These are phyloP conservation scores for Acleris cristana DNA, from an alignment of 2,888 invertebrate genomes.

Conservation along the genomic window DNA sequence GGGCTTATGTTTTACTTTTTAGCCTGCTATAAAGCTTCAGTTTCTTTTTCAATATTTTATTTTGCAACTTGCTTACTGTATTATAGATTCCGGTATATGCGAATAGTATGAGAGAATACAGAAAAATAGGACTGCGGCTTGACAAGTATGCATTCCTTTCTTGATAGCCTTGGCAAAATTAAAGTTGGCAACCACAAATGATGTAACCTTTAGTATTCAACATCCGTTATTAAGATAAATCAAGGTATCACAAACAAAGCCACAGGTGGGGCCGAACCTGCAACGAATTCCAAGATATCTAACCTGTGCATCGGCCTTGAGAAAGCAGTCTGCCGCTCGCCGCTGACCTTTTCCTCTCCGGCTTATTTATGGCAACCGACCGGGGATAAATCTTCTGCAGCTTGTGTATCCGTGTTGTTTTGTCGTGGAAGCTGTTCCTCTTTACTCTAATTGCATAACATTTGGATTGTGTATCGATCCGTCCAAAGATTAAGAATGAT, in stretches of 20 bases:
- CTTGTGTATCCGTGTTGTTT: conserved; percentile 67
- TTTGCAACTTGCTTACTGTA: no score
- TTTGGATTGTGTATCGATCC: conserved; percentile 35
- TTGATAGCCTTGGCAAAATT: no score
- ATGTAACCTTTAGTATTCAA: conserved; percentile 20
- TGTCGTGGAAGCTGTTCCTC: conserved; percentile 33
- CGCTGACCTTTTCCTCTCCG: conserved; percentile 63
- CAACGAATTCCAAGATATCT: conserved; percentile 65
- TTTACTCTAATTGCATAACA: conserved; percentile 50
- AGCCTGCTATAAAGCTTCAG: background rate
- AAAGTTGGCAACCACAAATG: background rate
- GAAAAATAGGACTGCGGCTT: no score
- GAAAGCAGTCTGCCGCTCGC: conserved; percentile 34
- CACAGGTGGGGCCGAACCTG: conserved; percentile 67
- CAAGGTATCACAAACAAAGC: conserved; percentile 23
- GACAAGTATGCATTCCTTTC: no score
- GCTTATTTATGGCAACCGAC: conserved; percentile 68
- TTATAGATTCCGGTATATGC: no score
- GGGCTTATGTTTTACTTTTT: conserved; percentile 14
- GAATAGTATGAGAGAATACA: no score
- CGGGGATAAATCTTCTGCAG: conserved; percentile 69
- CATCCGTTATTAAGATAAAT: conserved; percentile 24
- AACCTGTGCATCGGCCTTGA: conserved; percentile 70
- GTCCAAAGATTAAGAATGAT: background rate
- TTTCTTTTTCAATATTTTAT: background rate